These are phyloP conservation scores for Salvator merianae DNA, from an alignment of 2,113 vertebrate genomes.

Conservation along the genomic window DNA sequence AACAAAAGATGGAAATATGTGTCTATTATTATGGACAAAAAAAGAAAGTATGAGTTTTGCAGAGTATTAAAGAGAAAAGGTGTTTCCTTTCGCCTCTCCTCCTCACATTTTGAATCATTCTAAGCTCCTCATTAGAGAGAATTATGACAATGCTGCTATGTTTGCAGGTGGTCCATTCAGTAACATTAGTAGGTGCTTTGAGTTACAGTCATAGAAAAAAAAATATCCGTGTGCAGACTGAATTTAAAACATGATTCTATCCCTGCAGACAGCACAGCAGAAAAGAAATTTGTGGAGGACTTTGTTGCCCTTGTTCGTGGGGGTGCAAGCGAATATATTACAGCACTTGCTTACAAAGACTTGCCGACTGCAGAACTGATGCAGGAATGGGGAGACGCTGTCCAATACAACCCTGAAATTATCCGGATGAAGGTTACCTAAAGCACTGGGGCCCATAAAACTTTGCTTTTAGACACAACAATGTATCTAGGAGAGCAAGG, in stretches of 20 bases:
- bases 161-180: not conserved
- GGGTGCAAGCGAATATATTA: conserved; percentile 82
- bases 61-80: not conserved
- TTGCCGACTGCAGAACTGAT: conserved; percentile 83
- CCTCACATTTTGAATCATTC: not conserved
- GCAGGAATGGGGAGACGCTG: conserved; percentile 88
- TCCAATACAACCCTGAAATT: conserved; percentile 88
- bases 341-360: conserved; percentile 75
- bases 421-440: conserved; percentile 77
- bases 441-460: not conserved
- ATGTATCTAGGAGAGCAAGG: not conserved
- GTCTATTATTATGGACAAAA: too few relatives aligned
- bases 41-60: not conserved
- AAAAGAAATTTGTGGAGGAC: conserved; percentile 79
- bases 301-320: conserved; percentile 80
- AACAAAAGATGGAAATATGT: too few relatives aligned
- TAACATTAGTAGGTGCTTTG: not conserved
- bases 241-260: accelerated
- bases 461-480: not conserved
- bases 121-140: not conserved
- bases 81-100: not conserved
- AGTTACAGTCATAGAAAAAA: not conserved
- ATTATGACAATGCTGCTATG: not conserved
- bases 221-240: not conserved
- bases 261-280: conserved; percentile 50